Evolutionary conservation across 2,888 invertebrate species (phyloP).

Genomic region (Lasioglossum malachurum): DNA sequence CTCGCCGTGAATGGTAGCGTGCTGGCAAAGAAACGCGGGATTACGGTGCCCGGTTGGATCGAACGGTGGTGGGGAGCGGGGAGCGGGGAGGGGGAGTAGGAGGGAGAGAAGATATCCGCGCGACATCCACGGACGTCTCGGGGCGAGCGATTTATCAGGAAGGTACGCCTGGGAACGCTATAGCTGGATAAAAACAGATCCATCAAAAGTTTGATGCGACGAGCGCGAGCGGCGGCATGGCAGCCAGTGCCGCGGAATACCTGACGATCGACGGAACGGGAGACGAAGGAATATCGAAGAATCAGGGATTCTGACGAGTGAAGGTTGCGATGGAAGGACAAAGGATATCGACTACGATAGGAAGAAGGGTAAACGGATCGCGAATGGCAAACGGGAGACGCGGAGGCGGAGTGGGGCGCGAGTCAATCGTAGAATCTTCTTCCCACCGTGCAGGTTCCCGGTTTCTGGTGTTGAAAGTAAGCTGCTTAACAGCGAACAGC

Average conservation of each 20-base stretch:
- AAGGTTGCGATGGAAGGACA: constrained; percentile 22
- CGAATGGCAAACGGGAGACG: neutral
- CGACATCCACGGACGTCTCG: constrained; percentile 55
- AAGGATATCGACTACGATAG: neutral
- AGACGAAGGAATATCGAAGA: constrained; percentile 1
- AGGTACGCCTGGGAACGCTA: constrained; percentile 69
- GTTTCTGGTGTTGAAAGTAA: constrained; percentile 71
- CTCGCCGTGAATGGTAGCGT: constrained; percentile 23
- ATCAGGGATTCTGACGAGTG: neutral
- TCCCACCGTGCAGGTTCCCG: constrained; percentile 71
- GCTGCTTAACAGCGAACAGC: constrained; percentile 40
- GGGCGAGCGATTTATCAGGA: constrained; percentile 76
- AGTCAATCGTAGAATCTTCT: constrained; percentile 63
- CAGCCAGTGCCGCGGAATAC: neutral
- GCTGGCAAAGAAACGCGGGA: neutral
- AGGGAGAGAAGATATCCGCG: neutral
- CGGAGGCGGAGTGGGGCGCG: neutral
- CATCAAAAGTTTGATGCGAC: constrained; percentile 77
- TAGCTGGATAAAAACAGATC: constrained; percentile 76
- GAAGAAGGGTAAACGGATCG: neutral
- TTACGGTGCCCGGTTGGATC: neutral
- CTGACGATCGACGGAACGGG: neutral
- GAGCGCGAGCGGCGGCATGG: neutral
- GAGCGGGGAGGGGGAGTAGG: no score
- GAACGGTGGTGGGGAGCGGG: neutral